Conservation (phyloP, 2,113 vertebrate species). For the Colius striatus region DNA sequence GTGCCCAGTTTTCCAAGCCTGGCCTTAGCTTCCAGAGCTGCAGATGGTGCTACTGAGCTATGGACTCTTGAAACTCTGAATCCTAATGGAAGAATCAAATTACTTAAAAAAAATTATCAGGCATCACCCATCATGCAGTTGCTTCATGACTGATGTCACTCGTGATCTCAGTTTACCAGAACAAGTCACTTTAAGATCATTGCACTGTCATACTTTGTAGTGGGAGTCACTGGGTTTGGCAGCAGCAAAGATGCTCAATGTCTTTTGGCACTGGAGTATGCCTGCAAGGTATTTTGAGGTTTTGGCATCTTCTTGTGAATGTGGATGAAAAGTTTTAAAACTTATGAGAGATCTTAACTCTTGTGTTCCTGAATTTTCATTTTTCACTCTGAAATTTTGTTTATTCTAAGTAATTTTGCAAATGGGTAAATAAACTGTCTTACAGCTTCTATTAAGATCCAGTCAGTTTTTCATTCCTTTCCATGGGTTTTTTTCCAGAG, state of each 20-base stretch:
- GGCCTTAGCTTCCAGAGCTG: not conserved
- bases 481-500: not conserved
- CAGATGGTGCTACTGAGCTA: constrained; percentile 61
- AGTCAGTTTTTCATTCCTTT: not conserved
- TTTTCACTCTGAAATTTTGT: not conserved
- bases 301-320: not conserved
- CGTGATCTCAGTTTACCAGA: not conserved
- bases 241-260: not conserved
- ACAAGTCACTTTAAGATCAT: not conserved
- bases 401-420: not conserved
- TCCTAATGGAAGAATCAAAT: not conserved
- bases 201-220: not conserved
- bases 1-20: not conserved
- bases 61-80: not conserved
- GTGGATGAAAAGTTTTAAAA: not conserved
- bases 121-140: not conserved
- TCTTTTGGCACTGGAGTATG: not conserved
- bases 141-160: not conserved
- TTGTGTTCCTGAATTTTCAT: not conserved
- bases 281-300: not conserved
- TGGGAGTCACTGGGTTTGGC: not conserved
- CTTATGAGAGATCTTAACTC: not conserved
- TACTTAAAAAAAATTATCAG: constrained; percentile 11
- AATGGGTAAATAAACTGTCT: not conserved
- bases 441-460: not conserved